Percentiles rank a stretch among this genome's conserved stretches.
Conservation (phyloP, 1,140 invertebrate species). For the Tetramorium alpestre region DNA sequence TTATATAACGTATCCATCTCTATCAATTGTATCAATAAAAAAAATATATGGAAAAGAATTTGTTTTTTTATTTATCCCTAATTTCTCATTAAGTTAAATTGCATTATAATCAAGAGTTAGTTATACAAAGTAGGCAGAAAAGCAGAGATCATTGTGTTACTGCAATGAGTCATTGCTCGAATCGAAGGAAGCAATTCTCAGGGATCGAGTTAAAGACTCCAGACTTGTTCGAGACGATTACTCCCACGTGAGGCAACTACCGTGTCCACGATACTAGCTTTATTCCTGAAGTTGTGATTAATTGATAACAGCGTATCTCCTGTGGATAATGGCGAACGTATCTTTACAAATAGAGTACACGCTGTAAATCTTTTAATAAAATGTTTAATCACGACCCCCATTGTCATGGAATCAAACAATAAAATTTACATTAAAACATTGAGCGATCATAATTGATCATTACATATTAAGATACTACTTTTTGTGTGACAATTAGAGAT, state of each 20-base stretch:
- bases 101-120: not conserved
- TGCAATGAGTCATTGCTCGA: conserved; percentile 44
- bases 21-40: not conserved
- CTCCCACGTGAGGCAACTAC: conserved; percentile 77
- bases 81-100: not conserved
- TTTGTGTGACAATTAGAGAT: conserved; percentile 1
- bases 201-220: conserved; percentile 63
- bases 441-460: not conserved
- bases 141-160: not conserved
- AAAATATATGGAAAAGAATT: not conserved
- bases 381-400: not conserved
- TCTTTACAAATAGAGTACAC: not conserved
- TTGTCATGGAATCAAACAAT: not conserved
- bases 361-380: not conserved
- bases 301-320: conserved; percentile 69
- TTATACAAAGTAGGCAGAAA: not conserved
- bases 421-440: not conserved
- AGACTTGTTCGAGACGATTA: conserved; percentile 65
- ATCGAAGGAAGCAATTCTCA: conserved; percentile 32
- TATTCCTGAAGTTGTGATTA: conserved; percentile 69
- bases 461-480: not conserved
- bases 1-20: not conserved
- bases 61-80: not conserved
- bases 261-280: conserved; percentile 71
- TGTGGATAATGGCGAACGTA: not conserved